Evolutionary conservation across 2,113 vertebrate genomes (phyloP).

Genomic region (Lepus timidus): DNA sequence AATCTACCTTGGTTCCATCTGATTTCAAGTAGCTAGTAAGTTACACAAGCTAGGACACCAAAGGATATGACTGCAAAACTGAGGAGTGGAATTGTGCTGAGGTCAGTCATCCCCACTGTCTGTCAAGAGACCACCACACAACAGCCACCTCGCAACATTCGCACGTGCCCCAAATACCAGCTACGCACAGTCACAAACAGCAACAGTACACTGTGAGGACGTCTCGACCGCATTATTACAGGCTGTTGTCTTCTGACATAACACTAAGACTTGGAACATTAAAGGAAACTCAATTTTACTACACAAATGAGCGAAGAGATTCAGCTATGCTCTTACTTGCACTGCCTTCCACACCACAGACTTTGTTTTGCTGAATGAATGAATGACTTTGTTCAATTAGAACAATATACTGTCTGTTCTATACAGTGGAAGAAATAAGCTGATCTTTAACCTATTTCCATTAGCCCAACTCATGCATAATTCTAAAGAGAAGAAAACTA

Average conservation of each 20-base stretch:
- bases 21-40: not conserved
- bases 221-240: not conserved
- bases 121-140: slow-evolving; percentile 1
- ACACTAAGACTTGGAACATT: not conserved
- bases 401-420: slow-evolving; percentile 73
- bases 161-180: not conserved
- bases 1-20: not conserved
- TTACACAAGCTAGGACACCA: not conserved
- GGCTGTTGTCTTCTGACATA: not conserved
- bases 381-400: slow-evolving; percentile 52
- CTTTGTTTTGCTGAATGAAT: slow-evolving; percentile 54
- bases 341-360: slow-evolving; percentile 53
- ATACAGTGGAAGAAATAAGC: slow-evolving; percentile 55
- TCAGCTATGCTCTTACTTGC: not conserved
- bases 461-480: slow-evolving; percentile 44
- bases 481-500: slow-evolving; percentile 58
- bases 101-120: not conserved
- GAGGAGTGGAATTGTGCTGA: not conserved
- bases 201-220: not conserved
- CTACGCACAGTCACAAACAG: not conserved
- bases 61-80: not conserved
- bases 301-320: slow-evolving; percentile 31
- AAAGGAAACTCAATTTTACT: slow-evolving; percentile 55
- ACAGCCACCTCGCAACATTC: not conserved
- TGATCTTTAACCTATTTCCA: slow-evolving; percentile 59